A percentile compares a stretch with the other conserved stretches of the same genome.
Evolutionary conservation across 2,797 vertebrate species (phyloP).

Genomic region (Nyctibius grandis): DNA sequence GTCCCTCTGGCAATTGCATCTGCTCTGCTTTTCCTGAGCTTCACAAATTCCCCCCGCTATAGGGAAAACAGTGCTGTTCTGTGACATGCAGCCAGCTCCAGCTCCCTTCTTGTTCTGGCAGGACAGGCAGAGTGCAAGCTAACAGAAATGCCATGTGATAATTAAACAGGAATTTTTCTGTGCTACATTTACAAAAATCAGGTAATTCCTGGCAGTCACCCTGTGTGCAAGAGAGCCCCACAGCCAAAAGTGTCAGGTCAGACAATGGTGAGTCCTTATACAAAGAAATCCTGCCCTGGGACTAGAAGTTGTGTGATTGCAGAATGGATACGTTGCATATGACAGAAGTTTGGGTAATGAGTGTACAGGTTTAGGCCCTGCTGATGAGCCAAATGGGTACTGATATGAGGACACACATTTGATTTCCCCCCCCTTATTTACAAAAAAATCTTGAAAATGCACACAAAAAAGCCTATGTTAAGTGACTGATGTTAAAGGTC

Average conservation of each 20-base stretch:
- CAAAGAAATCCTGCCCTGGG: background rate
- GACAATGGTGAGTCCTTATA: accelerated
- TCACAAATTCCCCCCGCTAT: accelerated
- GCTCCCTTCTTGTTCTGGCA: background rate
- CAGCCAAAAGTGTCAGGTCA: background rate
- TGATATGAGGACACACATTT: background rate
- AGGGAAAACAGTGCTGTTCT: background rate
- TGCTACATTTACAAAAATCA: background rate
- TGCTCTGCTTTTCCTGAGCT: background rate
- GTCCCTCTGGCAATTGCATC: accelerated
- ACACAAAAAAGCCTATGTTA: background rate
- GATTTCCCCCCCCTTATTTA: background rate
- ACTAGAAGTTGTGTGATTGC: background rate
- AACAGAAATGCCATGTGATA: background rate
- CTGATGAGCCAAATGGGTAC: background rate
- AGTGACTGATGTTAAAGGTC: background rate
- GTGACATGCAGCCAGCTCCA: accelerated
- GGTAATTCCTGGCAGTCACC: background rate
- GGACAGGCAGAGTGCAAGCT: background rate
- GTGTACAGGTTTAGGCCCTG: background rate
- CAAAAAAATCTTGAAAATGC: background rate
- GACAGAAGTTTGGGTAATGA: background rate
- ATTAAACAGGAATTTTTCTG: background rate
- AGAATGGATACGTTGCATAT: accelerated
- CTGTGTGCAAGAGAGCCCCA: background rate